Evolutionary conservation across 2,113 vertebrate genomes (phyloP), one percentile per base, ranked within the genome.

Genomic region (Nipponia nippon): DNA sequence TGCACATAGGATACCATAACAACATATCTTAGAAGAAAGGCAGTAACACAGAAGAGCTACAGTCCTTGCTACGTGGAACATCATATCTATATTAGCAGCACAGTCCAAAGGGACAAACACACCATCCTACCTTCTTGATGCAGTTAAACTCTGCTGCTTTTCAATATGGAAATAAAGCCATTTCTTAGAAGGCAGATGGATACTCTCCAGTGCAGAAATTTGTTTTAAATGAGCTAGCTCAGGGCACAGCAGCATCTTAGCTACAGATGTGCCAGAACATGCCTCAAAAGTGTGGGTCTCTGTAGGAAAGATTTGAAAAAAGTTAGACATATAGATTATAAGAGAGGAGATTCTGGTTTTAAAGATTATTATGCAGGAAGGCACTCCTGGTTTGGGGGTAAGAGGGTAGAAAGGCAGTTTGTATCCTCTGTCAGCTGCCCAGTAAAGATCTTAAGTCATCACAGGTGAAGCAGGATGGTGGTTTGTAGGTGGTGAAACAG

Each of bases 1-100:
- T 0, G 8, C 44, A 52, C 2, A 0, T 2, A 4, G 2, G 52
- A 38, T 67, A 30, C 66, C 47, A 58, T 55, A 76, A 20, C 0
- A 3, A 85, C 47, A 61, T 46, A 78, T 42, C 62, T 83, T 40
- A 62, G 44, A 55, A 34, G 26, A 72, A 84, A 90, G 29, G 34
- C 63, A 38, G 32, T 12, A 26, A 69, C 21, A 53, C 8, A 12
- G 58, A 61, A 36, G 53, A 89, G 65, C 25, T 36, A 21, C 16
- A 44, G 32, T 16, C 76, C 36, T 36, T 34, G 42, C n/a, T 71
- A 29, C 25, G 3, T 1, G 3, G 46, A 86, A 30, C 21, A 29
- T 46, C 20, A 7, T 7, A 42, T 9, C 70, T 6, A 0, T 8
- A 36, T 25, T 4, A 50, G 27, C 67, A 83, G n/a, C 50, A 58